Base-by-base conservation (phyloP, 2,888 invertebrate genomes). In the Microctonus aethiopoides region DNA sequence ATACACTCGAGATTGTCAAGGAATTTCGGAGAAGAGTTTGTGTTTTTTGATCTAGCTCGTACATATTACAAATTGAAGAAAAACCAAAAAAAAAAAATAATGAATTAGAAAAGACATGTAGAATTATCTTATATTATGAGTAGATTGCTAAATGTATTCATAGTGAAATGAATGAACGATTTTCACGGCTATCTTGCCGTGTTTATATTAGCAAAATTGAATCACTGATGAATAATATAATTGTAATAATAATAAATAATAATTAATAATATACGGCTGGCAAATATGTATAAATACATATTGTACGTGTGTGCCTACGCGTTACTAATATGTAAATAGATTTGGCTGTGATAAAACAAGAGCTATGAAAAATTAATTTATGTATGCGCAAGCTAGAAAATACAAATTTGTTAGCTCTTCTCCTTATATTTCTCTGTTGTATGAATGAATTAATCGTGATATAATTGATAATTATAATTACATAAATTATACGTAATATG, bases 321-420 rank as follows among this genome's bases (percentile, higher is more conserved):
- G 65, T 59, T 56, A 68, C 63, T 59, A 16, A 46, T 64, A 64
- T 69, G 69, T 69, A 36, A 59, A 65, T 70, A 70, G 70, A 70
- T 70, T 66, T 70, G 70, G 70, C 70, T 70, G 70, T 70, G 70
- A 70, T 70, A 69, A 66, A 70, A 70, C 36, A 24, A 39, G 59
- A 65, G 54, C 52, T 60, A 22, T 36, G 39, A 32, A 63, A 67
- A 63, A 41, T 56, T 52, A 61, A 52, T 68, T 62, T 62, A 57
- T 54, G 52, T 57, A 57, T 63, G 56, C 63, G 64, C 46, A 29
- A 56, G 64, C 69, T 64, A 60, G 59, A 63, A 51, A 54, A 36
- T 41, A 24, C 36, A 63, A 62, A 54, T 26, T 68, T 68, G 59
- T 52, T 34, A 16, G 34, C 69, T 69, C 69, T 69, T 69, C 69